Evolutionary conservation across 64 coral and sea anemone species (phyloP), one percentile per base, ranked within the genome.

Genomic region (Pocillopora damicornis): DNA sequence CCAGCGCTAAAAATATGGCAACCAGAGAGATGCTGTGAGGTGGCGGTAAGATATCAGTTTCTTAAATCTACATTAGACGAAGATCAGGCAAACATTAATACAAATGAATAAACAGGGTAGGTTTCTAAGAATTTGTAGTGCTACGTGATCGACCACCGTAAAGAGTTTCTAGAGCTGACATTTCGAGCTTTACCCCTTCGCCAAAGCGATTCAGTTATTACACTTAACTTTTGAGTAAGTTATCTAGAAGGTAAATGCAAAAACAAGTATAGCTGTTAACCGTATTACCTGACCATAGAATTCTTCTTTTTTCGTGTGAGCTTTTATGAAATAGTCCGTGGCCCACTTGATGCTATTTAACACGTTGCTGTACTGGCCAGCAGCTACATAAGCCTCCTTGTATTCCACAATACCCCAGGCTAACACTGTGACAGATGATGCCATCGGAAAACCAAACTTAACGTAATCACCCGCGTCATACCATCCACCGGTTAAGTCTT

Each of bases 381-480:
- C 86, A 9, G 76, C 87, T 59, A 76, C 4, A 57, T 94, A 98
- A 7, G 89, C 92, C n/a, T 88, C 18, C 69, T 78, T 64, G 63
- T 94, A 98, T 66, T 98, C 76, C 12, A 98, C 57, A 63, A 98
- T 60, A 51, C 95, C 92, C 95, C 92, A 94, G 38, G 86, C 91
- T 71, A 94, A 42, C 51, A 98, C 65, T 35, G 95, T 98, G 16
- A 69, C 86, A 56, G 74, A 82, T 34, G 80, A 94, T 61, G 92
- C 92, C 92, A 94, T 98, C 36, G 92, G 92, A 79, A 98, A 98
- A 5, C 92, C 92, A 92, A 98, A 98, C 81, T 98, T 98, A 59
- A 98, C 95, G 68, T 88, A 94, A 88, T 98, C 95, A 30, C 95
- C 95, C 74, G 95, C 95, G 76, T 98, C 95, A 71, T 98, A 98